Conservation (phyloP, 53 echinoderm and acorn worm genomes). For the Stichopus horrens region DNA sequence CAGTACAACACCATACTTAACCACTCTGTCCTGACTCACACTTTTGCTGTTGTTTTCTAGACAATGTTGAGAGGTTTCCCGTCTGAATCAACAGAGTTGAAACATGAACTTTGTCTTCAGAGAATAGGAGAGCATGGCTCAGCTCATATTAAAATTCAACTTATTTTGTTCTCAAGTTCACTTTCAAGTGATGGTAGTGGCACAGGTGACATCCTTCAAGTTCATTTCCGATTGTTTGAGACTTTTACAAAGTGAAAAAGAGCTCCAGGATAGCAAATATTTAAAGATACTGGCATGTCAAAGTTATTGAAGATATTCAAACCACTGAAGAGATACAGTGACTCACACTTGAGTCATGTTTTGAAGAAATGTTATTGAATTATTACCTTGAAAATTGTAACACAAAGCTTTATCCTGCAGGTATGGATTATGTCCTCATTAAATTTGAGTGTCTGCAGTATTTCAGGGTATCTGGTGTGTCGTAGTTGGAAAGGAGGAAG, state of each 20-base stretch:
- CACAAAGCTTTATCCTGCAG: not conserved
- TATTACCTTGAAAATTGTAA: constrained; percentile 8
- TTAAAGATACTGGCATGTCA: no score
- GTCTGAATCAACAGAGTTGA: not conserved
- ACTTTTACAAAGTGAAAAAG: not conserved
- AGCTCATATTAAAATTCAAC: not conserved
- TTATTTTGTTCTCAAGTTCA: not conserved
- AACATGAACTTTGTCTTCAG: not conserved
- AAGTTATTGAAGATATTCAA: no score
- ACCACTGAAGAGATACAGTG: not conserved
- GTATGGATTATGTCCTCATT: not conserved
- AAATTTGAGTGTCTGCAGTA: no score
- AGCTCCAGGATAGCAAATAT: not conserved
- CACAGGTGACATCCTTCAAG: not conserved
- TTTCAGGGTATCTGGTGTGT: no score
- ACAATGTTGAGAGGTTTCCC: not conserved
- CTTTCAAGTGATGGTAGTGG: not conserved
- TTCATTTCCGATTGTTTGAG: not conserved
- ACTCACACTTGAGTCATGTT: not conserved
- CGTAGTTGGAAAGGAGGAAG: no score
- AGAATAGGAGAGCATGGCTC: not conserved
- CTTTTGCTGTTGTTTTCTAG: not conserved
- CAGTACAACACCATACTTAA: no score
- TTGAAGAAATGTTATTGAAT: not conserved
- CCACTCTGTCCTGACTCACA: no score